Conservation (phyloP, 2,113 vertebrate species). For the Platycercus adscitus region DNA sequence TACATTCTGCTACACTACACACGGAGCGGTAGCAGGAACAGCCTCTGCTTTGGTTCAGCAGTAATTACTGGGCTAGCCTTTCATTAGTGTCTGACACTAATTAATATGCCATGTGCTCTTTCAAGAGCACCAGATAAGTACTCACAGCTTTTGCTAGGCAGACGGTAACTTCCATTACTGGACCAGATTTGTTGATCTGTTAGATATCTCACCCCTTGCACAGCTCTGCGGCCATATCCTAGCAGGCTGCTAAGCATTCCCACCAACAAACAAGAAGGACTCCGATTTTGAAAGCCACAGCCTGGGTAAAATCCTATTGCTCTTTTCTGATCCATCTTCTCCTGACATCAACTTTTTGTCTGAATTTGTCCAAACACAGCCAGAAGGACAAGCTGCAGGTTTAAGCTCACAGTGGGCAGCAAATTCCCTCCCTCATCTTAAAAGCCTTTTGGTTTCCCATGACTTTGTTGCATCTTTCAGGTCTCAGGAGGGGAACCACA, state of each 20-base stretch:
- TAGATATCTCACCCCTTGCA: background rate
- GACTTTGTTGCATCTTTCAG: background rate
- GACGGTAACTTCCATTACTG: constrained; percentile 14
- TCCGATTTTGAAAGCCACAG: background rate
- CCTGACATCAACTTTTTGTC: background rate
- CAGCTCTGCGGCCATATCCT: background rate
- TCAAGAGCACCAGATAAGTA: background rate
- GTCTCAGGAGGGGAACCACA: background rate
- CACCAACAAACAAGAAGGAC: background rate
- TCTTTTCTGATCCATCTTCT: constrained; percentile 1
- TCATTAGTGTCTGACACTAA: background rate
- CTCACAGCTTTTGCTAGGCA: constrained; percentile 18
- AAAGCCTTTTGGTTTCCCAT: constrained; percentile 22
- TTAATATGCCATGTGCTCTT: constrained; percentile 8
- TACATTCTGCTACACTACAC: background rate
- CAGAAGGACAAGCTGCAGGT: background rate
- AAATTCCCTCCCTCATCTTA: background rate
- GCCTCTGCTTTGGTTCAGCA: background rate
- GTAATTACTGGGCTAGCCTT: background rate
- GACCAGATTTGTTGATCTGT: constrained; percentile 15
- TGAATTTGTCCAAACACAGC: background rate
- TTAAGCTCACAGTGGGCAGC: background rate
- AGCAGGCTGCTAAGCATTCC: background rate
- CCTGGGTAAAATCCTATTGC: background rate
- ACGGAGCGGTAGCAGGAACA: background rate